Evolutionary conservation across 2,797 vertebrate species (phyloP), one percentile per base, ranked within the genome.

Genomic region (Xyrichtys novacula): DNA sequence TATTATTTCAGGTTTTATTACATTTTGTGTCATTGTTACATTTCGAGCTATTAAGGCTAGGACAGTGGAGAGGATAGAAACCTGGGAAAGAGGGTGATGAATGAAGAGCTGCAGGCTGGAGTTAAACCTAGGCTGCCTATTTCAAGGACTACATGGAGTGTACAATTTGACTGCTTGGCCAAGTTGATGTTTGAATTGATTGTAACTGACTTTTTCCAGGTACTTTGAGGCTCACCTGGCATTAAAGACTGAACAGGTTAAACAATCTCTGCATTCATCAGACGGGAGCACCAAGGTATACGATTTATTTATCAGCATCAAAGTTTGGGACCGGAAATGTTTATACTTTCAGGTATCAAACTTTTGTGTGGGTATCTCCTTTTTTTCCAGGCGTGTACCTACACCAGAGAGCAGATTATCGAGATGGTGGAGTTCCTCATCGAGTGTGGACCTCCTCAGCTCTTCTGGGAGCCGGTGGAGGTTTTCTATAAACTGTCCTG

Each of bases 401-500:
- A 97, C 74, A 96, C 91, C 71, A 95, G 96, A 3, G 96, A 99
- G 67, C 97, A 99, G 89, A 94, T 97, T 34, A 95, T 98, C 11
- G 97, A 98, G 81, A 97, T 98, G 96, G 97, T 98, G 95, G 97
- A 99, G 83, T 99, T 97, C 68, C 93, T 99, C 34, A 97, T 98
- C 17, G 96, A 97, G 73, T 96, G 95, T 8, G 96, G 95, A 0
- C 96, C 96, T 3, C 95, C 94, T 5, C 95, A 96, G 73, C 90
- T 97, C 0, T 95, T 94, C 78, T 99, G 97, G 97, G 97, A 98
- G 49, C 95, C 97, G 1, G 97, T 97, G 0, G 96, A 99, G 78
- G 93, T 97, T 65, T 98, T 99, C 85, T 95, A 95, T 80, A 98
- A 97, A 53, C 66, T 99, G 22, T 96, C 96, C 68, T 98, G 97